A percentile compares a stretch with the other conserved stretches of the same genome.
phyloP scores from a whole-genome alignment of 2,797 vertebrate genomes.

The Cryptoblepharus egeriae region DNA sequence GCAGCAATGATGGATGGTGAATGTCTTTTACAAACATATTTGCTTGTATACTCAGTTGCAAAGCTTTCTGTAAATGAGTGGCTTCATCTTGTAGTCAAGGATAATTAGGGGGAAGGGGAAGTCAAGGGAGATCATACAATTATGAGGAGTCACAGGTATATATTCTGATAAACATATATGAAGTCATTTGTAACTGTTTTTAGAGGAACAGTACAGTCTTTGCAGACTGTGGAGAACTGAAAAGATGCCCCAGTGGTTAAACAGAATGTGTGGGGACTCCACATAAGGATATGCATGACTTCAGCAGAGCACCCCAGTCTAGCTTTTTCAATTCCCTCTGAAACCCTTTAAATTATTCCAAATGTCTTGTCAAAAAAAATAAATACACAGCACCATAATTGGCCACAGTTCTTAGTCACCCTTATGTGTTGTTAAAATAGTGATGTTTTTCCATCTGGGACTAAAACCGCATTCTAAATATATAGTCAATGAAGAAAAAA shows the following conservation, averaged over 20 bases:
- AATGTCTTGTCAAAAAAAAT: conserved; percentile 11
- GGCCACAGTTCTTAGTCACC: conserved; percentile 18
- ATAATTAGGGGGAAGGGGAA: not conserved
- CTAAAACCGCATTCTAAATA: not conserved
- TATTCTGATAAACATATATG: too few species aligned
- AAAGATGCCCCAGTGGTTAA: conserved; percentile 9
- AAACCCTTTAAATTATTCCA: conserved; percentile 13
- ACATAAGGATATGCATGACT: conserved; percentile 1
- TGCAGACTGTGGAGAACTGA: too few species aligned
- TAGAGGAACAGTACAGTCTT: too few species aligned
- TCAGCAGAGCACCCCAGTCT: not conserved
- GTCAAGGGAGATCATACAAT: too few species aligned
- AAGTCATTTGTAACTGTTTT: too few species aligned
- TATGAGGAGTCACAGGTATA: too few species aligned
- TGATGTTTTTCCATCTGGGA: not conserved
- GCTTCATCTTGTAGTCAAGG: not conserved
- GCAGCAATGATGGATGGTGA: fast-evolving
- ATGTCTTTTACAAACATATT: not conserved
- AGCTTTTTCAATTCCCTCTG: not conserved
- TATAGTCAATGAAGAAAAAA: not conserved
- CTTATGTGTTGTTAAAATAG: not conserved
- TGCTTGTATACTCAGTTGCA: not conserved
- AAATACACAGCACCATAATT: not conserved
- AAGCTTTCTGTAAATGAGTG: not conserved
- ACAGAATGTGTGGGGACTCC: not conserved